These are phyloP conservation scores for Liasis olivaceus DNA, from an alignment of 2,797 vertebrate genomes.

Conservation along the genomic window DNA sequence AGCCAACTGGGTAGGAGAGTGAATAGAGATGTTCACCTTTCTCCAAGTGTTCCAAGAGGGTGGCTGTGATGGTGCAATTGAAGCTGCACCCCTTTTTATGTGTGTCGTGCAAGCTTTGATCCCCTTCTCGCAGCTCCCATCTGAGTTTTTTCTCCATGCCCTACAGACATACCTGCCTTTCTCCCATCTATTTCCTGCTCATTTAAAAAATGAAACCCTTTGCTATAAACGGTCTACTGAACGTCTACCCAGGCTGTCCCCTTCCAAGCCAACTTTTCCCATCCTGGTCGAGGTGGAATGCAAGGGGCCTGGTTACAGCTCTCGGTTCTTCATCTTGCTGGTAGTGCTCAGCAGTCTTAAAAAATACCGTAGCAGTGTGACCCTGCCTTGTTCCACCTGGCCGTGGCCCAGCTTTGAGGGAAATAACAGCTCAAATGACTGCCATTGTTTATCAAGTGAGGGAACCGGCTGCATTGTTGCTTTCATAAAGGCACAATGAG, in stretches of 20 bases:
- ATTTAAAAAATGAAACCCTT: too few relatives aligned
- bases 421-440: neutral
- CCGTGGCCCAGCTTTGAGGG: neutral
- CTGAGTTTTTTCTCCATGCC: too few relatives aligned
- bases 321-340: neutral
- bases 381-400: neutral
- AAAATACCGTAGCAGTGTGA: neutral
- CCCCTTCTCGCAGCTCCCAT: too few relatives aligned
- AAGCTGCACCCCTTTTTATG: too few relatives aligned
- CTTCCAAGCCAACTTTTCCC: neutral
- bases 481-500: fast-evolving
- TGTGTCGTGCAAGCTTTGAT: too few relatives aligned
- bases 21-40: too few relatives aligned
- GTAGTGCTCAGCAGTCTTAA: neutral
- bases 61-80: too few relatives aligned
- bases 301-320: neutral
- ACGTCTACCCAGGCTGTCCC: neutral
- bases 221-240: too few relatives aligned
- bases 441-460: fast-evolving
- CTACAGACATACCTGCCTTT: too few relatives aligned
- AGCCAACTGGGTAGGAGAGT: too few relatives aligned
- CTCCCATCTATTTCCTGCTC: too few relatives aligned
- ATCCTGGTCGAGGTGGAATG: neutral
- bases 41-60: too few relatives aligned
- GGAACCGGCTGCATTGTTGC: fast-evolving